Conservation (phyloP, 2,888 invertebrate genomes). For the Drosophila colorata region DNA sequence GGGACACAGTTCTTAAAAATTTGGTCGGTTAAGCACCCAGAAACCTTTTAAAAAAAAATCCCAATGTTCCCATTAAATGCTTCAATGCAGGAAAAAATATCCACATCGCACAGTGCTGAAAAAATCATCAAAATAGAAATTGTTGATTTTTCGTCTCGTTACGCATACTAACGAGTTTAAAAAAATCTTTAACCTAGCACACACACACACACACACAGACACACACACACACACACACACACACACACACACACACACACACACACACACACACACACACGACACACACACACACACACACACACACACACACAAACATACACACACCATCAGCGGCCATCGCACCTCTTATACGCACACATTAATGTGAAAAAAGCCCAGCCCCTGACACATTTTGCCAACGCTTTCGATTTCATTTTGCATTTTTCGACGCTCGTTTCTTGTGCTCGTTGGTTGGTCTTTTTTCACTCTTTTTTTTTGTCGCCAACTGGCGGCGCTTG, state of each 20-base stretch:
- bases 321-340: conserved; percentile 8
- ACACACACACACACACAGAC: conserved; percentile 22
- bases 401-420: conserved; percentile 75
- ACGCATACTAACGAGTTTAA: conserved; percentile 79
- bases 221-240: conserved; percentile 21
- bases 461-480: conserved; percentile 23
- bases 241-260: conserved; percentile 22
- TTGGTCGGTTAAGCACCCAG: neutral
- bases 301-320: conserved; percentile 20
- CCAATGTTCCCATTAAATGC: conserved; percentile 25
- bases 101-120: conserved; percentile 38
- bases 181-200: conserved; percentile 48
- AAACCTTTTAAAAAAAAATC: neutral
- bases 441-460: conserved; percentile 9
- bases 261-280: conserved; percentile 19
- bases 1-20: neutral
- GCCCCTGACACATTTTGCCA: conserved; percentile 57
- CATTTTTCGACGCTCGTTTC: conserved; percentile 62
- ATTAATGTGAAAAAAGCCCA: conserved; percentile 55
- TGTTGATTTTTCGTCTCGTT: conserved; percentile 79
- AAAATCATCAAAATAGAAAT: conserved; percentile 76
- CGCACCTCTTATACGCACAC: conserved; percentile 25
- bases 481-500: conserved; percentile 74
- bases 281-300: conserved; percentile 17
- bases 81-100: neutral